Percentiles rank a stretch among this genome's conserved stretches.
Conservation (phyloP, 2,113 vertebrate genomes). For the Mormyrus iriodes region DNA sequence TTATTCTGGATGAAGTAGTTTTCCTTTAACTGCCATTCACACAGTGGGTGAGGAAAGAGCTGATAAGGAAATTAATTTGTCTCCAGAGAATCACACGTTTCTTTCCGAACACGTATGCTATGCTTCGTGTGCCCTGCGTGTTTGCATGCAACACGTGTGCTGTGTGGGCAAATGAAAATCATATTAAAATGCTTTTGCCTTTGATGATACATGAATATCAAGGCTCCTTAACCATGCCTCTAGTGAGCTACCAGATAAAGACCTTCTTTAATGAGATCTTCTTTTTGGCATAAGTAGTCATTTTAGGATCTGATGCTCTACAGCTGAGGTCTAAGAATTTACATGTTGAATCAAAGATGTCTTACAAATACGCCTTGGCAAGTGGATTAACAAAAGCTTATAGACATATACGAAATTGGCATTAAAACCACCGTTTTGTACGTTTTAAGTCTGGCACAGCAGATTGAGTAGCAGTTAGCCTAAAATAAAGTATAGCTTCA, state of each 20-base stretch:
- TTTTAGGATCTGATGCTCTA: not conserved
- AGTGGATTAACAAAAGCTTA: not conserved
- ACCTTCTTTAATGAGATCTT: not conserved
- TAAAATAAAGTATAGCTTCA: not conserved
- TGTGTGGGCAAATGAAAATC: not conserved
- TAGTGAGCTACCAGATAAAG: not conserved
- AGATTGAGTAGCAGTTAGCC: not conserved
- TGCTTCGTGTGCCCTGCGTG: not conserved
- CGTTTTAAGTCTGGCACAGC: not conserved
- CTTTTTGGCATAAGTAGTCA: not conserved
- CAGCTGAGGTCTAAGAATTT: not conserved
- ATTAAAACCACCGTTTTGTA: not conserved
- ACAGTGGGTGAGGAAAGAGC: not conserved
- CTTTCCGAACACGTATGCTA: not conserved
- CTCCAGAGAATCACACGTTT: not conserved
- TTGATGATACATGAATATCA: not conserved
- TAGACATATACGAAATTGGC: not conserved
- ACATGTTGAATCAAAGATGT: not conserved
- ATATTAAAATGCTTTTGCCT: not conserved
- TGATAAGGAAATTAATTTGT: not conserved
- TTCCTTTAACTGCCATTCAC: not conserved
- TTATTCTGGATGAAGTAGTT: not conserved
- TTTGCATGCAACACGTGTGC: not conserved
- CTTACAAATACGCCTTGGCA: not conserved
- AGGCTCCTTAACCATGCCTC: not conserved